Percentiles rank a stretch among this genome's conserved stretches.
These are phyloP conservation scores for Muntiacus reevesi DNA, from an alignment of 2,113 vertebrate genomes.

Conservation along the genomic window DNA sequence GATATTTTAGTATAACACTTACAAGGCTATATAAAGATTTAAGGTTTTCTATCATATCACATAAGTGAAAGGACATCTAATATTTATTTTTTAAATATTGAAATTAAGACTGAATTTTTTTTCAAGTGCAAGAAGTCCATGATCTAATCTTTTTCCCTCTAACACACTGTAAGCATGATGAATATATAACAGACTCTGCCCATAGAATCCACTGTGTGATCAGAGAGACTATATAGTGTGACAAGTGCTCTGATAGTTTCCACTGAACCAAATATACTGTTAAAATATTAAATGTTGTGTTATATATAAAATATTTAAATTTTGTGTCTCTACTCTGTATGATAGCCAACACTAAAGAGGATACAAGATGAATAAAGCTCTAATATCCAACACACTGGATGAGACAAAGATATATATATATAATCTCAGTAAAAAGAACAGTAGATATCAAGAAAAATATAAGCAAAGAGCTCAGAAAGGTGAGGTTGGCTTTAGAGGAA, in stretches of 20 bases:
- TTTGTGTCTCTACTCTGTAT: neutral
- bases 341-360: neutral
- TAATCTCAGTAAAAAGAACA: neutral
- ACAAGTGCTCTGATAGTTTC: neutral
- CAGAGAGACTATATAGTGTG: neutral
- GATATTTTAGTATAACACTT: neutral
- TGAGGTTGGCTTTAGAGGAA: neutral
- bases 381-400: neutral
- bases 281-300: neutral
- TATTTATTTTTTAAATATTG: neutral
- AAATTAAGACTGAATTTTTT: neutral
- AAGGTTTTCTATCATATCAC: neutral
- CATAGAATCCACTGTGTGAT: neutral
- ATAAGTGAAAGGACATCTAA: neutral
- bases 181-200: neutral
- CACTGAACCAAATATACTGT: neutral
- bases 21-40: neutral
- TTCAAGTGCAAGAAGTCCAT: neutral
- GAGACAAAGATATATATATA: neutral
- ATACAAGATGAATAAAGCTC: neutral
- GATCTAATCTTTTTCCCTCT: neutral
- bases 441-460: neutral
- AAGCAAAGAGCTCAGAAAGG: neutral
- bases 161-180: neutral
- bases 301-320: neutral